Evolutionary conservation across 2,113 vertebrate genomes (phyloP).

Genomic region (Baryphthengus martii): DNA sequence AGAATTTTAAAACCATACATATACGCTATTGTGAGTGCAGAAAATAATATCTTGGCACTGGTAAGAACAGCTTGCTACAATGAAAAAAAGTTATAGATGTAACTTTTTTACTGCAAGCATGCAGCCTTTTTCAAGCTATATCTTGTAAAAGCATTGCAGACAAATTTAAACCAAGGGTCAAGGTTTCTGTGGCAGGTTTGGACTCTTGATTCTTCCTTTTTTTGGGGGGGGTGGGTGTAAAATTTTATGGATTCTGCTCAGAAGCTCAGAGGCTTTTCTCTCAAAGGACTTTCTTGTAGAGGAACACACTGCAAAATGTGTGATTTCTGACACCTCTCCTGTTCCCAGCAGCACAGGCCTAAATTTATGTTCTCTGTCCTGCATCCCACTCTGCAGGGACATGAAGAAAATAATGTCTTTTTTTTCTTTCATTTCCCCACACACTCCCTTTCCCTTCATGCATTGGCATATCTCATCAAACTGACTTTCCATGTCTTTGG

Average conservation of each 20-base stretch:
- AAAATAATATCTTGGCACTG: constrained; percentile 23
- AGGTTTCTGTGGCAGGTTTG: constrained; percentile 54
- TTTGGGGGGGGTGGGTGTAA: constrained; percentile 40
- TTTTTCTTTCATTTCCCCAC: constrained; percentile 35
- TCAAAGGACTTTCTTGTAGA: constrained; percentile 67
- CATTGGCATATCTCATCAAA: constrained; percentile 1
- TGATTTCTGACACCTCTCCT: constrained; percentile 78
- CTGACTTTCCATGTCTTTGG: neutral
- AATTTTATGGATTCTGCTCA: constrained; percentile 64
- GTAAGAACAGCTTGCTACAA: constrained; percentile 19
- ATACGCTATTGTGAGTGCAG: neutral
- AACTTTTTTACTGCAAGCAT: constrained; percentile 18
- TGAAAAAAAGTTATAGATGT: constrained; percentile 53
- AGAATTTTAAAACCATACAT: neutral
- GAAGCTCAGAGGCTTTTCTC: constrained; percentile 67
- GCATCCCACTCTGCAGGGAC: constrained; percentile 62
- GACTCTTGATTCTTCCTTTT: constrained; percentile 21
- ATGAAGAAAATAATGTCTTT: constrained; percentile 46
- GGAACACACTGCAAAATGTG: constrained; percentile 68
- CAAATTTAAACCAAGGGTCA: constrained; percentile 32
- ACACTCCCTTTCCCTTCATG: neutral
- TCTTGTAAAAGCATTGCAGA: constrained; percentile 51
- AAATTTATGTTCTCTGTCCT: constrained; percentile 70
- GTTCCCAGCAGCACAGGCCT: constrained; percentile 58
- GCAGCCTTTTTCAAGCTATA: neutral